Conservation (phyloP, 2,888 invertebrate species). For the Lamellibrachia columna region DNA sequence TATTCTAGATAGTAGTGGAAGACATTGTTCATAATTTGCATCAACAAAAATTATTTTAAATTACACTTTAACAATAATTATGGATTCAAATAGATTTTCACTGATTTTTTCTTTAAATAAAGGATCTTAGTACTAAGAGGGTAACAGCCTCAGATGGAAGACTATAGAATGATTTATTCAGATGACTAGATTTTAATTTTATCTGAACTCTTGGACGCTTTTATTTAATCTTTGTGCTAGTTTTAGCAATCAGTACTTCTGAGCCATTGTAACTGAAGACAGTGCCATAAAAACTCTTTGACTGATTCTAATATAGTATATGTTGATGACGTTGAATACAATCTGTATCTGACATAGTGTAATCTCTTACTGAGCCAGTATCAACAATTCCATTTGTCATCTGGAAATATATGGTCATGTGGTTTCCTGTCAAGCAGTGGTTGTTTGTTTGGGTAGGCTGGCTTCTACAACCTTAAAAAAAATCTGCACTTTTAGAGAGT, state of each 20-base stretch:
- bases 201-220: conserved; percentile 8
- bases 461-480: neutral
- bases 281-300: neutral
- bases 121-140: neutral
- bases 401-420: neutral
- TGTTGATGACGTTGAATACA: neutral
- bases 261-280: neutral
- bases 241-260: neutral
- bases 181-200: neutral
- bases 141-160: neutral
- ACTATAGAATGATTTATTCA: neutral
- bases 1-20: neutral
- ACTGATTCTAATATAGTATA: neutral
- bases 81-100: neutral
- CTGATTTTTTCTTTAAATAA: neutral
- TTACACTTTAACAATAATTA: neutral
- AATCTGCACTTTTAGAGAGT: neutral
- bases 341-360: neutral
- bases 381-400: neutral
- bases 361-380: neutral
- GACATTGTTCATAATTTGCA: neutral
- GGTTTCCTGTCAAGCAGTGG: neutral
- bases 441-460: neutral
- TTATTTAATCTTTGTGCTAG: neutral
- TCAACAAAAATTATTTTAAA: neutral